Evolutionary conservation across 2,888 invertebrate species (phyloP).

Genomic region (Hydriomena furcata): DNA sequence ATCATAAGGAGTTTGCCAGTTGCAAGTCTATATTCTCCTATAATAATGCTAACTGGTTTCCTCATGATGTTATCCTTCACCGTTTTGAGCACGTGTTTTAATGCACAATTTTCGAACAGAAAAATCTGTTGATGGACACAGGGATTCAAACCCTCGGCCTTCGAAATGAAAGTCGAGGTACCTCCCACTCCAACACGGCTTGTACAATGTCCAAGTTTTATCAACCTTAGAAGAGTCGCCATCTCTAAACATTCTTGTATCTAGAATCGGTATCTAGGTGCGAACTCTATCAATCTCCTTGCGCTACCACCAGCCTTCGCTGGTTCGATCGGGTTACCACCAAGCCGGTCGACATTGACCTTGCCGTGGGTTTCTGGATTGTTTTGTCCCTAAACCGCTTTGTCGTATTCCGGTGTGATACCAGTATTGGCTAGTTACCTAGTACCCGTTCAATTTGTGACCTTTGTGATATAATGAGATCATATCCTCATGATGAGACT

Average conservation of each 20-base stretch:
- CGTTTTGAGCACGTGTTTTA: too few species aligned
- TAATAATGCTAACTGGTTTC: too few species aligned
- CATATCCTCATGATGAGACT: too few species aligned
- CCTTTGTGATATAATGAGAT: neutral
- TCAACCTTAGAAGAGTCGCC: neutral
- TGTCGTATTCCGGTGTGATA: neutral
- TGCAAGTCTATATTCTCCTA: too few species aligned
- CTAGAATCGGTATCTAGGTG: neutral
- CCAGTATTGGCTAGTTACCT: conserved; percentile 4
- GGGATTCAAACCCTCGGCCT: too few species aligned
- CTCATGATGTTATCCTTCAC: too few species aligned
- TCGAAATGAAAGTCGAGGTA: too few species aligned
- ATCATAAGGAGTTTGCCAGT: too few species aligned
- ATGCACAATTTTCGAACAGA: too few species aligned
- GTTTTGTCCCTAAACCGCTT: conserved; percentile 6
- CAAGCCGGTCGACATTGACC: conserved; percentile 13
- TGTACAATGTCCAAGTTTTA: too few species aligned
- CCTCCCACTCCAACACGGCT: too few species aligned
- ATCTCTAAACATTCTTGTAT: neutral
- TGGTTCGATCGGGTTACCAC: conserved; percentile 18
- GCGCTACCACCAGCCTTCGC: conserved; percentile 10
- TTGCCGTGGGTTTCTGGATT: conserved; percentile 5
- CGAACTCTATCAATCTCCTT: conserved; percentile 1
- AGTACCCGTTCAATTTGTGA: neutral
- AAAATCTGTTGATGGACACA: too few species aligned